Percentiles rank a stretch among this genome's conserved stretches.
These are phyloP conservation scores for Schizotus pectinicornis DNA, from an alignment of 2,888 invertebrate species.

Conservation along the genomic window DNA sequence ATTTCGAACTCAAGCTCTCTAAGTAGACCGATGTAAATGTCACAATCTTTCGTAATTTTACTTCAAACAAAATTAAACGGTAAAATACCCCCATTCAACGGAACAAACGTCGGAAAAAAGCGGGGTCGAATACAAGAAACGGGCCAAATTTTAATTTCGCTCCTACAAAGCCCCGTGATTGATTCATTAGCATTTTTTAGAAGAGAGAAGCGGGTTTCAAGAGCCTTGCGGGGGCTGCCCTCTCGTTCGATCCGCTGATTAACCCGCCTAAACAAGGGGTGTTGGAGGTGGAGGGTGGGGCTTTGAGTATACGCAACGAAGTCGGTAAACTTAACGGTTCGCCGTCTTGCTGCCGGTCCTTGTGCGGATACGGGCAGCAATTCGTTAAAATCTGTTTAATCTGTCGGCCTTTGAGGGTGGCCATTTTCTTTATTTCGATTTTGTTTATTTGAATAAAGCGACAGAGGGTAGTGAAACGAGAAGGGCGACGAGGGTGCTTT, in stretches of 20 bases:
- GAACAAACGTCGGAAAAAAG: conserved; percentile 2
- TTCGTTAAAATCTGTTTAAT: conserved; percentile 9
- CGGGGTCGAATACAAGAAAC: conserved; percentile 18
- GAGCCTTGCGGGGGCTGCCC: no score
- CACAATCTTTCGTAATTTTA: conserved; percentile 3
- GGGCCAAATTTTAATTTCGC: conserved; percentile 24
- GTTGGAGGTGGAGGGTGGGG: background rate
- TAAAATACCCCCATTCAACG: conserved; percentile 17
- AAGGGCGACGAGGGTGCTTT: background rate
- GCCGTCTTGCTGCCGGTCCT: background rate
- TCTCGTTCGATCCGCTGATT: conserved; percentile 15
- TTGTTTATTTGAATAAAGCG: background rate
- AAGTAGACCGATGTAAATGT: no score
- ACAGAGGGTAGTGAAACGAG: background rate
- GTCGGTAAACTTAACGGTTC: background rate
- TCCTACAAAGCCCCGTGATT: conserved; percentile 19
- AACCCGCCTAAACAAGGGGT: conserved; percentile 11
- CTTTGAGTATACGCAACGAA: conserved; percentile 1
- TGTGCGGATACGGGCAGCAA: background rate
- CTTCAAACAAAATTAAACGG: conserved; percentile 22
- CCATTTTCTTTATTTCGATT: conserved; percentile 3
- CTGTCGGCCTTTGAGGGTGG: background rate
- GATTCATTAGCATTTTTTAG: conserved; percentile 27
- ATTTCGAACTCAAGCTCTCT: no score
- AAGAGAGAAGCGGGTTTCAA: no score